Base-by-base conservation (phyloP, 2,797 vertebrate genomes). In the Channa striata region DNA sequence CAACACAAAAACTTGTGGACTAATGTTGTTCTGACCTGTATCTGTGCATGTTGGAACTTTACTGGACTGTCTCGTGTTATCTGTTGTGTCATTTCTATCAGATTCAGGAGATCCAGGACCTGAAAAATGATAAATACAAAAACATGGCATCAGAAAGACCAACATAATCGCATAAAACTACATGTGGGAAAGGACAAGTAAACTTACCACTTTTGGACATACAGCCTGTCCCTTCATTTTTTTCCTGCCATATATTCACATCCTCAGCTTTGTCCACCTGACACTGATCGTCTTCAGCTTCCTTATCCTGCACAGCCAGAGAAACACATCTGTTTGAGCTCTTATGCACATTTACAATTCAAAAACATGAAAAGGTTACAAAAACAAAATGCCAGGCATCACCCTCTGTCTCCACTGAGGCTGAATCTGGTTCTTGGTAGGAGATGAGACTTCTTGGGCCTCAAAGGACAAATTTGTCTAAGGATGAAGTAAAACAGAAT, bases 381-480 rank as follows among this genome's bases (percentile, higher is more conserved):
- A 52, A 14, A 6, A 6, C 12, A 8, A 57, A 30, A 36, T 4
- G 9, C 1, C 5, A 2, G 11, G 37, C 0, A 2, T 78, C 80
- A 94, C 94, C 92, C 91, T 92, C 17, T 87, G 86, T 81, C 78
- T 91, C 87, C 83, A 89, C 43, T 82, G 89, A 54, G 84, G 82
- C 57, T 81, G 85, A 69, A 34, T 33, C 50, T 43, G 83, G 68
- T 20, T 80, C 58, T 85, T 86, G 23, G 80, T 74, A 1, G 88
- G 77, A 48, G 91, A 87, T 6, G 83, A 80, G 52, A 94, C 91
- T 74, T 93, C 93, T 56, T 94, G 93, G 17, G 92, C 94, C 77
- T 95, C 93, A 42, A 93, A 95, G 25, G 93, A 94, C 72, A 87
- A 77, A 66, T 78, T 94, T 11, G 85, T 93, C 94, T 95, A 85